Base-by-base conservation (phyloP, 2,797 vertebrate species). In the Hephaestus fuliginosus region DNA sequence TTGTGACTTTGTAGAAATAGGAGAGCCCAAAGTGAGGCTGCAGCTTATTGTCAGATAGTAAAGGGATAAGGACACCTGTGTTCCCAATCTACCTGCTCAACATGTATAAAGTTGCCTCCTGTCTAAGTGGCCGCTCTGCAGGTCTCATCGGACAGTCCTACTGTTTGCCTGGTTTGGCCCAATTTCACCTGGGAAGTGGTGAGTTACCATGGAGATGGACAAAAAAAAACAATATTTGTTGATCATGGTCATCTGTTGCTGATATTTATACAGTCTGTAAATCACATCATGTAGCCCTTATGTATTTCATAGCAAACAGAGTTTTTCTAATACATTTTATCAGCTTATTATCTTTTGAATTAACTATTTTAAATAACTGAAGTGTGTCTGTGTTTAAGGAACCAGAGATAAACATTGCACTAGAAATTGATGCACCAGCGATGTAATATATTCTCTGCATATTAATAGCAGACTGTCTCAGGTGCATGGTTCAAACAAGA, bases 181-280 rank as follows among this genome's bases (percentile, higher is more conserved):
- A 76, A 78, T 86, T 93, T 71, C 86, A 87, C 73, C 68, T 70
- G 20, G 30, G 43, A 18, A 83, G 64, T 77, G 93, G 93, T 94
- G 86, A 93, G 93, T 91, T 63, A 63, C 41, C 22, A 28, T 56
- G 43, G 63, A 53, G 25, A 67, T 44, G 13, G 56, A 48, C 49
- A 13, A 18, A 25, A 25, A 25, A 53, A 44, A 14, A 18, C 0
- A 33, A 17, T 36, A 36, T 28, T 33, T 33, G 6, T 18, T 74
- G 14, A 46, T 52, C 39, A 22, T 15, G 28, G 7, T 39, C 7
- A 20, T 49, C 30, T 58, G 44, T 18, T 63, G 36, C 39, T 66
- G 13, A 57, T 70, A 25, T 13, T 70, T 33, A 3, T 3, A 33
- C 30, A 33, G 30, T 33, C 5, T 33, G 30, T 33, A 33, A 33